Evolutionary conservation across 2,888 invertebrate species (phyloP), one percentile per base, ranked within the genome.

Genomic region (Nemotelus pantherinus): DNA sequence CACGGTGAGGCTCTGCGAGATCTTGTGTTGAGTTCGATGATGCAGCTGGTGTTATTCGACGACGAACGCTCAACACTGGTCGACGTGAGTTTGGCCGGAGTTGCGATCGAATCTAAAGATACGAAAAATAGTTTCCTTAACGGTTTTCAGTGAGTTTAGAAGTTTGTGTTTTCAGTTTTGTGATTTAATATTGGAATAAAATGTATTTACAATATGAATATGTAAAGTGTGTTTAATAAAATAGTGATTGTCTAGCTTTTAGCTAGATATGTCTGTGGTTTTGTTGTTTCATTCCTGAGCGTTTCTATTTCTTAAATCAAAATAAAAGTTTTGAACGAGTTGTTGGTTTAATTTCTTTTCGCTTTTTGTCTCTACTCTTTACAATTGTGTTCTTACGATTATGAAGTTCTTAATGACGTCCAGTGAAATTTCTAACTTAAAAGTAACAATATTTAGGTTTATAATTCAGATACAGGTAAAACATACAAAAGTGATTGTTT

Each of bases 61-160:
- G 82, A 79, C 85, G 85, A 81, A 85, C 85, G 78, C 84, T 86
- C 80, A 86, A 78, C 79, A 84, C 83, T 71, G 86, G 86, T 76
- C 86, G 84, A 71, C 85, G 85, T 77, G 84, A 83, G 74, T 80
- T 82, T 71, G 81, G 76, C 53, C 75, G 74, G 9, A 53, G 55
- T 57, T 65, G 64, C 70, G 79, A 76, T 43, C 79, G 80, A 67
- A 64, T 72, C 80, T 80, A 64, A 47, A 64, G 25, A 58, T 9
- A 58, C 55, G 74, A 65, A 74, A 60, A 50, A 67, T 25, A 57
- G 43, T 50, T 50, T 47, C 2, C 25, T 25, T 25, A 25, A 25
- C 25, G 50, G 48, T 74, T 57, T n/a, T 71, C 43, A 55, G 9
- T 45, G 3, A 70, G 53, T 53, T 50, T 25, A 39, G 9, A 25